Base-by-base conservation (phyloP, 64 coral and sea anemone genomes). In the Pocillopora damicornis region DNA sequence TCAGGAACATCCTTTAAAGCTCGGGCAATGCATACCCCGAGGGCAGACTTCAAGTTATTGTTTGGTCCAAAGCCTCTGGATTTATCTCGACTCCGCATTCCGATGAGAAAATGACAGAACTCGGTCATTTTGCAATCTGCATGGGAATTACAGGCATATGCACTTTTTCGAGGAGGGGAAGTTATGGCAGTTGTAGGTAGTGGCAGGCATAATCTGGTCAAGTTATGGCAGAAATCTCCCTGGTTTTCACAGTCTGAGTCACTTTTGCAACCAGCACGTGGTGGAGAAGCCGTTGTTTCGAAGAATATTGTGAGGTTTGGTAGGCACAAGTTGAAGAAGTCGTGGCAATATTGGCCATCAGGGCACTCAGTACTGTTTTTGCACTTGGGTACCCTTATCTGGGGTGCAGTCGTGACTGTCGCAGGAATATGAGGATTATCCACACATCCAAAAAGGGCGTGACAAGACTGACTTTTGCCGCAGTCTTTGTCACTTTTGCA, bases 91-190 rank as follows among this genome's bases (percentile, higher is more conserved):
- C 18, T 18, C 37, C 65, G 81, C 63, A 72, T 72, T 2, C 81
- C 81, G 38, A 51, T 85, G 34, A 85, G 64, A 66, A 85, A 85
- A 85, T 85, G 81, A 26, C 81, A 85, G 64, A 85, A 85, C 58
- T 85, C 81, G 9, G 81, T 85, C 18, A 85, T 85, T 38, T 85
- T 85, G 37, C 81, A 85, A 22, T 85, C 81, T 17, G 65, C 42
- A 73, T 85, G 61, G 15, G 81, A 85, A 85, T 20, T 72, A 85
- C 81, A 85, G 9, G 81, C 45, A 66, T 58, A 72, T 9, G 65
- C n/a, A 13, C 62, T 73, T 11, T 71, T 73, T n/a, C 17, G 42
- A 18, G 81, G 37, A 38, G 20, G 4, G 35, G 37, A 26, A 5
- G 61, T 71, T 26, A 22, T 15, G 18, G 20, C n/a, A 6, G 64